Conservation (phyloP, 2,113 vertebrate genomes). For the Elephas maximus region DNA sequence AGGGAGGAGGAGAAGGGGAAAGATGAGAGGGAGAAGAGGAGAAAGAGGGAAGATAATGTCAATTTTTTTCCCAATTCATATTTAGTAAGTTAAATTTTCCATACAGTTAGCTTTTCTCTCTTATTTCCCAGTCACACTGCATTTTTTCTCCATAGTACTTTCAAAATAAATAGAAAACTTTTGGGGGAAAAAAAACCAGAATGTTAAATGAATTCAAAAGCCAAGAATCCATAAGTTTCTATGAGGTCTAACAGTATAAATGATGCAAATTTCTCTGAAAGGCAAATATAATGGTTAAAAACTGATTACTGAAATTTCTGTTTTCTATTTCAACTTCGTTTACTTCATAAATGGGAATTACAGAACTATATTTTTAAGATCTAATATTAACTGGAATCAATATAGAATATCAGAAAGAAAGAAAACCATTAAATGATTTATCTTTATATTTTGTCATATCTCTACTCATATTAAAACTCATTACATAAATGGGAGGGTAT, state of each 20-base stretch:
- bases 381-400: background rate
- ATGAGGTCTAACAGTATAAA: background rate
- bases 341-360: background rate
- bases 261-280: background rate
- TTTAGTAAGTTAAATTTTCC: background rate
- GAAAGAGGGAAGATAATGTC: background rate
- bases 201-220: conserved; percentile 21
- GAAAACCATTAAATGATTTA: background rate
- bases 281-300: conserved; percentile 23
- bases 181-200: background rate
- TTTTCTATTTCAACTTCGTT: background rate
- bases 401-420: background rate
- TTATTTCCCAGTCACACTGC: background rate
- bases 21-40: background rate
- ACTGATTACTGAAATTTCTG: background rate
- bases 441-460: background rate
- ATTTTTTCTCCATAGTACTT: background rate
- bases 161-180: background rate
- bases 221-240: background rate
- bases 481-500: background rate
- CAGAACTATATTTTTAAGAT: background rate
- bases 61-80: background rate
- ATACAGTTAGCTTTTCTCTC: background rate
- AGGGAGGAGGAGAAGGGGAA: background rate
- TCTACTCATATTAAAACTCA: background rate